phyloP scores from a whole-genome alignment of 1,140 invertebrate genomes.

The Luehdorfia chinensis region DNA sequence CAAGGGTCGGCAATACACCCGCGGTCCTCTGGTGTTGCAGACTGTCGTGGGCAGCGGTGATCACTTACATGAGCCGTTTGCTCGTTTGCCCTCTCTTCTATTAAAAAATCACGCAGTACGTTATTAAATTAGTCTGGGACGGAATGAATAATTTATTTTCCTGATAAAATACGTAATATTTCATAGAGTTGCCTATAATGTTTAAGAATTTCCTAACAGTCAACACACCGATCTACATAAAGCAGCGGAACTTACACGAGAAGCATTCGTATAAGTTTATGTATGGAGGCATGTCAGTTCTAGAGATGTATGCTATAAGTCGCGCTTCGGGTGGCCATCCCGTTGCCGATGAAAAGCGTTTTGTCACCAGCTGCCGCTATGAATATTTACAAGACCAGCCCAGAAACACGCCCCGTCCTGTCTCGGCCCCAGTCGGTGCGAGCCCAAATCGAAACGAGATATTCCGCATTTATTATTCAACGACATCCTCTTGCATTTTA shows the following conservation, averaged over 20 bases:
- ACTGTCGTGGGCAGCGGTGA: too few species aligned
- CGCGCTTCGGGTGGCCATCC: slow-evolving; percentile 48
- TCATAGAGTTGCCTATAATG: too few species aligned
- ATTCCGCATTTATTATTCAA: slow-evolving; percentile 31
- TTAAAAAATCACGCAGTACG: too few species aligned
- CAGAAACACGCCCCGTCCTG: slow-evolving; percentile 39
- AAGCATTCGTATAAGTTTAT: slow-evolving; percentile 11
- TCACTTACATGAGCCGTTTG: too few species aligned
- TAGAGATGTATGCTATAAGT: slow-evolving; percentile 40
- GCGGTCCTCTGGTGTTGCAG: too few species aligned
- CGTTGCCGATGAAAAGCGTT: slow-evolving; percentile 52
- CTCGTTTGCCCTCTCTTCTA: too few species aligned
- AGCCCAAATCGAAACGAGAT: slow-evolving; percentile 33
- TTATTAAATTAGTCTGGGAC: too few species aligned
- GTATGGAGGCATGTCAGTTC: slow-evolving; percentile 27
- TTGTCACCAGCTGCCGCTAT: slow-evolving; percentile 52
- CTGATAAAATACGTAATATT: too few species aligned
- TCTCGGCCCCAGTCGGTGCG: slow-evolving; percentile 15
- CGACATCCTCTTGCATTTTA: slow-evolving; percentile 25
- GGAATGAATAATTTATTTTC: too few species aligned
- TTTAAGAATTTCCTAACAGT: too few species aligned
- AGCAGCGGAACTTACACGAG: slow-evolving; percentile 10
- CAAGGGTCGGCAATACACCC: too few species aligned
- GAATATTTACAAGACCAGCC: slow-evolving; percentile 59
- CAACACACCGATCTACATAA: not conserved